Evolutionary conservation across 37 sponge, comb jelly and placozoan genomes (phyloP), one percentile per base, ranked within the genome.

Genomic region (Mnemiopsis leidyi): DNA sequence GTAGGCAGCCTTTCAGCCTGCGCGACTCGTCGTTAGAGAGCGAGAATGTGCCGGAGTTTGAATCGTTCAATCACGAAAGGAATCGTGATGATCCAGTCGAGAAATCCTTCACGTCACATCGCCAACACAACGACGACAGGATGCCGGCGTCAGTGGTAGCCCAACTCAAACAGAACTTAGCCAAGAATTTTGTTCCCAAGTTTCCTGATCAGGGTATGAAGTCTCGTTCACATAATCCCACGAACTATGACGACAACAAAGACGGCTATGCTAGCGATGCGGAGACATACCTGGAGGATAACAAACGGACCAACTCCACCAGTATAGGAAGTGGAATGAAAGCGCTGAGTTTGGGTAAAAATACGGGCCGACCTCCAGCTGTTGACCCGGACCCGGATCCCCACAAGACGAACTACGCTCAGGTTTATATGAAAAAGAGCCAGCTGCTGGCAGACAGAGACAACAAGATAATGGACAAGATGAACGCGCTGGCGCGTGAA

Each of bases 181-280:
- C 33, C 20, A 85, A 85, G 90, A 85, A 85, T 29, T 85, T 85
- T 39, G 90, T 85, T 5, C n/a, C 90, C 0, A 85, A 85, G 90
- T 85, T 23, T 23, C 40, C 90, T 25, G 61, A 85, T 2, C 38
- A 85, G 40, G 23, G 35, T 0, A 33, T 77, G 3, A 77, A 77
- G 18, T 48, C 61, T 48, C 61, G 61, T 48, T 5, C 61, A 18
- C 61, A 48, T 5, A 48, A 18, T 48, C 61, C 61, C 13, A 36
- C 36, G 1, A 85, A 40, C 38, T 40, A 85, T 37, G 35, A 39
- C 29, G 90, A 40, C 26, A 37, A 85, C 25, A 36, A 37, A 61
- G 26, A 77, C 18, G 36, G 33, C 33, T 77, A 32, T 32, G 26
- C 32, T 32, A 77, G 79, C 79, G 79, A 77, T 77, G 79, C 79